Conservation (phyloP, 2,797 vertebrate species). For the Clarias platycephalus region DNA sequence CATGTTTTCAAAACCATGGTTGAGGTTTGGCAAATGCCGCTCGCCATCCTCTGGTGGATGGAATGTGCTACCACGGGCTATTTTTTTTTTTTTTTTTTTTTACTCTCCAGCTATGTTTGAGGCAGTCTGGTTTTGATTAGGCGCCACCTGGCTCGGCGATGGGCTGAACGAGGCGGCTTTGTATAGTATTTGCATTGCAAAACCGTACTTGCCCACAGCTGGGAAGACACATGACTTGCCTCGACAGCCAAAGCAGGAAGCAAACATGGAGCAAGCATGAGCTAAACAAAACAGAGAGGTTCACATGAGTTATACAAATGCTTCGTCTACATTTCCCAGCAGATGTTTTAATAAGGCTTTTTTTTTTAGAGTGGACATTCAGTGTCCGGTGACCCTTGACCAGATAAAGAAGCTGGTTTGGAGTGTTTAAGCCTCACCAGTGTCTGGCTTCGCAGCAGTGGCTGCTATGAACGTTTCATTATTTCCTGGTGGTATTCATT, state of each 20-base stretch:
- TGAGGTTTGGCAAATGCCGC: slow-evolving; percentile 51
- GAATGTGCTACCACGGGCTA: slow-evolving; percentile 71
- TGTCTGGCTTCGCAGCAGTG: slow-evolving; percentile 14
- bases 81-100: slow-evolving; percentile 72
- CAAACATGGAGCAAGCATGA: too few species aligned
- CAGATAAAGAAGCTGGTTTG: slow-evolving; percentile 12
- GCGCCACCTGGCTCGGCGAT: slow-evolving; percentile 68
- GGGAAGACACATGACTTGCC: slow-evolving; percentile 35
- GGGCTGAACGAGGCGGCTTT: slow-evolving; percentile 67
- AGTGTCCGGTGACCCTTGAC: neutral
- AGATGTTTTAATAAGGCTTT: slow-evolving; percentile 35
- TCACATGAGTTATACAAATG: slow-evolving; percentile 32
- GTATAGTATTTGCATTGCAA: slow-evolving; percentile 66
- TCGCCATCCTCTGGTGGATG: slow-evolving; percentile 74
- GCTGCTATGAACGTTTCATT: slow-evolving; percentile 30
- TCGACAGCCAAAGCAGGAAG: slow-evolving; percentile 39
- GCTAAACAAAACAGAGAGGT: neutral
- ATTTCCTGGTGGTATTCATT: slow-evolving; percentile 49
- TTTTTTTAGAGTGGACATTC: slow-evolving; percentile 17
- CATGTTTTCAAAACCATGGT: slow-evolving; percentile 49
- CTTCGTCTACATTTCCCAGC: slow-evolving; percentile 12
- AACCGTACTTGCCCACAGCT: slow-evolving; percentile 33
- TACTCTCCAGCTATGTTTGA: slow-evolving; percentile 45
- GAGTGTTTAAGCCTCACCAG: neutral
- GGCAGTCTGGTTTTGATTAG: slow-evolving; percentile 81